Base-by-base conservation (phyloP, 1,140 invertebrate species). In the Drosophila dunni region DNA sequence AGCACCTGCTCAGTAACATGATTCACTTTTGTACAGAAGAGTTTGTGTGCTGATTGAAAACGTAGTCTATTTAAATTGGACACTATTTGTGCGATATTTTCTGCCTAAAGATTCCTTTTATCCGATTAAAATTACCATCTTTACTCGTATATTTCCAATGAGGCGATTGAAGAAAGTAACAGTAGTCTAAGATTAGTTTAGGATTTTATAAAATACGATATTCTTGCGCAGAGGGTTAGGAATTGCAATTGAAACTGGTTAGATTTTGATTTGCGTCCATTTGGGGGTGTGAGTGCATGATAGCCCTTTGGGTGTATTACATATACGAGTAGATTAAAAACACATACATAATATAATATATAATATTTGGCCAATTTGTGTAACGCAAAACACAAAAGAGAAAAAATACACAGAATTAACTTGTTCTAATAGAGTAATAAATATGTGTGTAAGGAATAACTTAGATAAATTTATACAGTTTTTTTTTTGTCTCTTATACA, bases 171-270 rank as follows among this genome's bases (percentile, higher is more conserved):
- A 11, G 11, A 4, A n/a, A 9, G 2, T 42, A 42, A 42, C 38
- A 42, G 13, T 15, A 42, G 10, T 42, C 6, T 17, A 17, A 13
- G 44, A 46, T 46, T 7, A 46, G 5, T 5, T 15, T 46, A 46
- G 17, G n/a, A 45, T 45, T 11, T 45, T 5, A n/a, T 15, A 5
- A 45, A 9, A 33, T 29, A 50, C 9, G 10, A 50, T 50, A 50
- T 33, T 29, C 7, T 36, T 13, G 20, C n/a, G 29, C 29, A 15
- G 53, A 56, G n/a, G 8, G 71, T 85, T 76, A 73, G 62, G 88
- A 88, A 85, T 85, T 85, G 82, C 83, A 85, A 83, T 88, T 85
- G 79, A 63, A 81, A 86, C 67, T 72, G 57, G 60, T 66, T 70
- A 68, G 78, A 53, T 80, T 86, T 69, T 78, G 63, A 81, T 68